Evolutionary conservation across 2,113 vertebrate genomes (phyloP).

Genomic region (Mesitornis unicolor): DNA sequence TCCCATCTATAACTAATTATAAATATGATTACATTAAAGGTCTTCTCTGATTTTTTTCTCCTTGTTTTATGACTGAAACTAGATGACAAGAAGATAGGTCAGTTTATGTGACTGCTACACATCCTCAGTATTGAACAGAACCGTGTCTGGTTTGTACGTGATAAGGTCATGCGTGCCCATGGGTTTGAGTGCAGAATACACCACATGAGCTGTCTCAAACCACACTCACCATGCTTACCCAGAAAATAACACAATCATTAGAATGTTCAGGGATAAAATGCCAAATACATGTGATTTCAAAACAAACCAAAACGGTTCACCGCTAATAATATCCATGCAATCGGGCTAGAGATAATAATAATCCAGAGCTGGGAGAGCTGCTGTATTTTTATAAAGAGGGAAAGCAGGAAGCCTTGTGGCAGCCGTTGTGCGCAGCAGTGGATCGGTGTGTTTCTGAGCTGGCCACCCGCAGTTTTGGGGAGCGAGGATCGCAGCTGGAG

Average conservation of each 20-base stretch:
- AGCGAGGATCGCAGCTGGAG: slow-evolving; percentile 52
- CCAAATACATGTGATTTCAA: background rate
- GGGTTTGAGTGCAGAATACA: background rate
- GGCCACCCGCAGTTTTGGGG: slow-evolving; percentile 44
- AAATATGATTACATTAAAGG: background rate
- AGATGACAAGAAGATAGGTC: background rate
- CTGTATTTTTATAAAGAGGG: slow-evolving; percentile 28
- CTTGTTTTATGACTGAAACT: background rate
- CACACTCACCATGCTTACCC: background rate
- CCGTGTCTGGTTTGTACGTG: background rate
- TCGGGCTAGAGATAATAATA: slow-evolving; percentile 8
- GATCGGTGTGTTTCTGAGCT: slow-evolving; percentile 61
- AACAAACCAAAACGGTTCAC: background rate
- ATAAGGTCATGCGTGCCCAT: background rate
- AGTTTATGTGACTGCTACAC: background rate
- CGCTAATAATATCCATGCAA: slow-evolving; percentile 22
- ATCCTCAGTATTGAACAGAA: background rate
- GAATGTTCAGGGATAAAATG: background rate
- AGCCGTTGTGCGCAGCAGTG: slow-evolving; percentile 17
- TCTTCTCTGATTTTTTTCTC: background rate
- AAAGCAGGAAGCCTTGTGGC: slow-evolving; percentile 37
- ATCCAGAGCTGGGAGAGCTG: slow-evolving; percentile 4
- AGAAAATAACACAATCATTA: background rate
- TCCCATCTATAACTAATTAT: background rate
- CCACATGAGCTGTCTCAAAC: background rate